These are phyloP conservation scores for Pipistrellus pipistrellus DNA, from an alignment of 2,797 vertebrate species.

Conservation along the genomic window DNA sequence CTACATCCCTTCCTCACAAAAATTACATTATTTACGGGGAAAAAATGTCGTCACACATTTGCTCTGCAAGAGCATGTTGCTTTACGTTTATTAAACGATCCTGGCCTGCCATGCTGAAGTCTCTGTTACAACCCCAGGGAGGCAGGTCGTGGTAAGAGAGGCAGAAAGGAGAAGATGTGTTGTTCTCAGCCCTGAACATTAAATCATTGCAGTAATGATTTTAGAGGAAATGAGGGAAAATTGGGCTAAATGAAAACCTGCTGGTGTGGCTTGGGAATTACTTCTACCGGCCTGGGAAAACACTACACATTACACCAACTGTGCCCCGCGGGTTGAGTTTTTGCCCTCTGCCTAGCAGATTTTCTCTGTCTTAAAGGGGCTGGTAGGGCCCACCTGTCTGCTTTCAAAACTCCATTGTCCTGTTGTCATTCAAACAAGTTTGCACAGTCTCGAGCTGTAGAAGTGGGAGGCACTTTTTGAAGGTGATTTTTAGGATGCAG, in stretches of 20 bases:
- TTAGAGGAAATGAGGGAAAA: slow-evolving; percentile 81
- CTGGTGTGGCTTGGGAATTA: slow-evolving; percentile 47
- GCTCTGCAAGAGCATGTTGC: slow-evolving; percentile 76
- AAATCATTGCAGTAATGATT: slow-evolving; percentile 78
- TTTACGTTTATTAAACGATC: slow-evolving; percentile 83
- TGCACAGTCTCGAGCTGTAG: neutral
- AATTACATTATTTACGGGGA: slow-evolving; percentile 87
- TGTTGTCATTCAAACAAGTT: neutral
- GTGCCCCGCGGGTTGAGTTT: neutral
- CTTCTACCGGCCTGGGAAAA: neutral
- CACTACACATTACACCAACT: neutral
- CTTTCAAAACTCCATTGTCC: neutral
- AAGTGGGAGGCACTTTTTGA: neutral
- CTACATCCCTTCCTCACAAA: slow-evolving; percentile 80
- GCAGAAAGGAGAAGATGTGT: slow-evolving; percentile 63
- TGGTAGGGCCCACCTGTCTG: neutral
- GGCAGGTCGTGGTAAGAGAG: neutral
- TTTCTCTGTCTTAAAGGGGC: neutral
- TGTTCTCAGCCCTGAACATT: slow-evolving; percentile 64
- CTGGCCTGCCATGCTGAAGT: slow-evolving; percentile 61
- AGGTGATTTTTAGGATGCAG: neutral
- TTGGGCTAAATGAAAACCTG: slow-evolving; percentile 79
- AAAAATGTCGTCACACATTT: slow-evolving; percentile 83
- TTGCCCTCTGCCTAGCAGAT: neutral
- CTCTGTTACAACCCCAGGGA: slow-evolving; percentile 82